Evolutionary conservation across 2,888 invertebrate species (phyloP), one percentile per base, ranked within the genome.

Genomic region (Argyresthia albistria): DNA sequence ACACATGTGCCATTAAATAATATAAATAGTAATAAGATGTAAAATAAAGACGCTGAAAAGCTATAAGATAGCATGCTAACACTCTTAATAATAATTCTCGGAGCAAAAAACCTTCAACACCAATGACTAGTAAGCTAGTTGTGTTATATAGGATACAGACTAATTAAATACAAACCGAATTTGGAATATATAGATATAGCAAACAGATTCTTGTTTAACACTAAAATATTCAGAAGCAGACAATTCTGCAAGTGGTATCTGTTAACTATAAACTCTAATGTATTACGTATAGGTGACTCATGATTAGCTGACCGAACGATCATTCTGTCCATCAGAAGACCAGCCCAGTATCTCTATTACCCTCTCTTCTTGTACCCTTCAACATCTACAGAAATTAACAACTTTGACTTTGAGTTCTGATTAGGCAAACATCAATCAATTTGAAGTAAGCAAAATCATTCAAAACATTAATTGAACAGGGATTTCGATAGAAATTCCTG

Each of bases 71-170:
- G 73, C 73, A 74, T 71, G 67, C 56, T 55, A 55, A 39, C 48
- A 58, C 66, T 61, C 56, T 66, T 58, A 63, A 39, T 43, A 35
- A 42, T 7, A 25, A 25, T 50, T 50, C 11, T 43, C 35, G 14
- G 37, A 48, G 48, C 48, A 37, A 47, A 35, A 47, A 37, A 16
- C 65, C 68, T 66, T 70, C 76, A 76, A 76, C 71, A 75, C 76
- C 67, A 69, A 73, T 81, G 82, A 81, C 81, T 82, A 82, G 82
- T 73, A 66, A 69, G 25, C 25, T 25, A 25, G 25, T 25, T 25
- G 6, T 25, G 25, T 25, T 25, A 25, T 25, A 6, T 25, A 25
- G 25, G 6, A 25, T 25, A 25, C 25, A 6, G 25, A 2, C 25
- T 4, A 25, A 25, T 25, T 60, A 58, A 25, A 25, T n/a, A 25